These are phyloP conservation scores for Bubo bubo DNA, from an alignment of 2,113 vertebrate species.

Conservation along the genomic window DNA sequence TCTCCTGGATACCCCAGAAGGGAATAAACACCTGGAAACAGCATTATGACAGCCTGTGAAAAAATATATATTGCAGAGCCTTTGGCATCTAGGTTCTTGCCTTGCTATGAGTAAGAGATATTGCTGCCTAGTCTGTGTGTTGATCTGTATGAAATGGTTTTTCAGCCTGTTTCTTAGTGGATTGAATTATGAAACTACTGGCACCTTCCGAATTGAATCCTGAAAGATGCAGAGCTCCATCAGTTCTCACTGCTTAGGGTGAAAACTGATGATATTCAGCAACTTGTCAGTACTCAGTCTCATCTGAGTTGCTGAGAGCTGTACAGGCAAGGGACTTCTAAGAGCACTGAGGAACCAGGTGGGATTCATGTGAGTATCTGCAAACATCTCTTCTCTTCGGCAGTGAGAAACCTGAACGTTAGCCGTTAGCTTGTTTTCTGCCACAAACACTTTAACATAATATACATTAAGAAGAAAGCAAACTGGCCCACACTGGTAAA, in stretches of 20 bases:
- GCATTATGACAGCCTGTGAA: neutral
- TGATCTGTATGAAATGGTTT: neutral
- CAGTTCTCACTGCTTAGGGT: accelerated
- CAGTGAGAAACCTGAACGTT: neutral
- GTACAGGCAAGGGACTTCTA: neutral
- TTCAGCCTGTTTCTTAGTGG: neutral
- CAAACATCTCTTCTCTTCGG: neutral
- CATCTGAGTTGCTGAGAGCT: neutral
- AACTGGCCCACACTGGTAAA: neutral
- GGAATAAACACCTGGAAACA: neutral
- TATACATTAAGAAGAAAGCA: neutral
- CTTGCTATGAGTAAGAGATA: neutral
- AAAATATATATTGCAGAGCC: neutral
- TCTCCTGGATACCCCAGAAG: neutral
- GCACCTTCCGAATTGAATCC: neutral
- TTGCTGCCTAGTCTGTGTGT: neutral
- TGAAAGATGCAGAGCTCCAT: neutral
- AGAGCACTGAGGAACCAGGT: neutral
- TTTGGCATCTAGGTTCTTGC: neutral
- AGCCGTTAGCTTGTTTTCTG: neutral
- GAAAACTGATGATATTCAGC: neutral
- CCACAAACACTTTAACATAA: neutral
- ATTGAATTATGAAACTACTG: neutral
- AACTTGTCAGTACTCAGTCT: neutral
- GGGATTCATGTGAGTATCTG: neutral